These are phyloP conservation scores for Glomeris maerens DNA, from an alignment of 1,140 invertebrate genomes.

Conservation along the genomic window DNA sequence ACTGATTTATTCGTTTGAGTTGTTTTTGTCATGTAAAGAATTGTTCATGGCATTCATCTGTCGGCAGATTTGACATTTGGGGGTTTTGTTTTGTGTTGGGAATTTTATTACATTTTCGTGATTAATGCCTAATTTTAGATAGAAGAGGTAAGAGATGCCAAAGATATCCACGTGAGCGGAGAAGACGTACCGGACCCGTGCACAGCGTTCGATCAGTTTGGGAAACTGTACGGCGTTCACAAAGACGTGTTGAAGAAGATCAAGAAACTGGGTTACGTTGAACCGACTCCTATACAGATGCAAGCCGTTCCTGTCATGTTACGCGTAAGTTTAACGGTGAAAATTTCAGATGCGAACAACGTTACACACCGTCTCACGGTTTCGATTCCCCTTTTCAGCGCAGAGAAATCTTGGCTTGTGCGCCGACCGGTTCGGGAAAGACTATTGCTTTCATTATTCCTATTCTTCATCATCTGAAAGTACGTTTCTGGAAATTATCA, in stretches of 20 bases:
- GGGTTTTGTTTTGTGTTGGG: too few species aligned
- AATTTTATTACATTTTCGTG: too few species aligned
- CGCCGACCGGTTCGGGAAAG: slow-evolving; percentile 82
- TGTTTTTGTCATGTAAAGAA: too few species aligned
- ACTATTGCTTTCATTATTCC: slow-evolving; percentile 74
- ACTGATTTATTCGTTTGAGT: too few species aligned
- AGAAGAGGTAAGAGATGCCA: slow-evolving; percentile 53
- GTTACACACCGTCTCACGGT: not conserved
- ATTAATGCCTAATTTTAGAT: slow-evolving; percentile 48
- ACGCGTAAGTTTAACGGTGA: slow-evolving; percentile 35
- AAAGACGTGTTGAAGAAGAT: slow-evolving; percentile 56
- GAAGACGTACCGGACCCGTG: slow-evolving; percentile 58
- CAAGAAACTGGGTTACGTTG: slow-evolving; percentile 49
- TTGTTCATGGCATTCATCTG: too few species aligned
- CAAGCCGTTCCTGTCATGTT: slow-evolving; percentile 82
- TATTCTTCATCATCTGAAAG: slow-evolving; percentile 47
- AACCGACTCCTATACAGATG: slow-evolving; percentile 87
- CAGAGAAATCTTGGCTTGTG: slow-evolving; percentile 77
- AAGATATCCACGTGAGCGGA: slow-evolving; percentile 62
- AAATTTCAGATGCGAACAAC: not conserved
- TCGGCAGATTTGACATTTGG: too few species aligned
- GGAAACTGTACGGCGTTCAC: slow-evolving; percentile 38
- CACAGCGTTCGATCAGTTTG: slow-evolving; percentile 48
- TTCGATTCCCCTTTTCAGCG: slow-evolving; percentile 35
- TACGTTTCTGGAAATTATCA: slow-evolving; percentile 2